Evolutionary conservation across 2,113 vertebrate genomes (phyloP), one percentile per base, ranked within the genome.

Genomic region (Hemiprocne comata): DNA sequence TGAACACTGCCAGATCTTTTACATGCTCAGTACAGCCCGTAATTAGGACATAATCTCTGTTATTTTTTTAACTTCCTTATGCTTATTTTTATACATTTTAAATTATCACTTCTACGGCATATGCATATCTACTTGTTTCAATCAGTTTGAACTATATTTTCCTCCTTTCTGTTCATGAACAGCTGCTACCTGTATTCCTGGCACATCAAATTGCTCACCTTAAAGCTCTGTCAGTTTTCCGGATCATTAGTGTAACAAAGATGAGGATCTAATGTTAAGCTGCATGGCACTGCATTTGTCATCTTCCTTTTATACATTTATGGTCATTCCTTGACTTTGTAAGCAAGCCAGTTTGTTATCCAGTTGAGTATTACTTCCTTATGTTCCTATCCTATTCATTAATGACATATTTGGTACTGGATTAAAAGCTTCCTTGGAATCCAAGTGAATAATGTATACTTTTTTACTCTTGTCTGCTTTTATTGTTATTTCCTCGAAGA

Each of bases 401-500:
- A 90, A 80, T 71, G 60, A 80, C 33, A 7, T 85, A 36, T 88
- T 67, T 84, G 17, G 50, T 51, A 67, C 24, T 73, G 54, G 33
- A 50, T 83, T 93, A 65, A 93, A 97, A 95, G 9, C 80, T 86
- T 93, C 86, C 46, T 93, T 94, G 50, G 69, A 92, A 89, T 79
- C 44, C 50, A 91, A 88, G 70, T 84, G 62, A 94, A 87, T 80
- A 89, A 83, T 67, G n/a, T 33, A 66, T 79, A 82, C 46, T 94
- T 92, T 46, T 90, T 73, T 69, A 64, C 34, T 76, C 60, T 74
- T 90, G 26, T 85, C 72, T 77, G 15, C 46, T 84, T 79, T 94
- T 81, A 67, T 54, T 83, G 55, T 80, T 18, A n/a, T 83, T 95
- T 93, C 38, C 69, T 81, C 79, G 71, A 88, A 83, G 51, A 84